Conservation (phyloP, 2,797 vertebrate genomes). For the Threskiornis aethiopicus region DNA sequence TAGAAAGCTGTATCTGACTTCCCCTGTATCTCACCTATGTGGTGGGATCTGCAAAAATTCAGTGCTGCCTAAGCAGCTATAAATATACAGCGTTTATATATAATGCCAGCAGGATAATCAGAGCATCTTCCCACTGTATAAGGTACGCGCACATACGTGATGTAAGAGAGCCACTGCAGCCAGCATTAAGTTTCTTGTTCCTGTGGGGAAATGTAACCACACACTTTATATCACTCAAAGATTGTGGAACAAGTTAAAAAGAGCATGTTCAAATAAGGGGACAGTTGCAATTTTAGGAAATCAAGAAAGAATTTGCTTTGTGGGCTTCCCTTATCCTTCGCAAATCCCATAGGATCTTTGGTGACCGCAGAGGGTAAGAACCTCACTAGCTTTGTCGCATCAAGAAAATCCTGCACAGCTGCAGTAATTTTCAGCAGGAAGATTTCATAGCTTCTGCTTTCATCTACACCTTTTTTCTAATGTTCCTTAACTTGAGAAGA, state of each 20-base stretch:
- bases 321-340: background rate
- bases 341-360: background rate
- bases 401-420: background rate
- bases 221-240: background rate
- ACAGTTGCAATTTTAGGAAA: background rate
- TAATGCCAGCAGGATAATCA: background rate
- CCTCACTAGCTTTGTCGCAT: background rate
- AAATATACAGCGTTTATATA: background rate
- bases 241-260: background rate
- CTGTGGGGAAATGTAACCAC: background rate
- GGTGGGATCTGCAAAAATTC: background rate
- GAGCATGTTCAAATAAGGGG: background rate
- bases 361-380: background rate
- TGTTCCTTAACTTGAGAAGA: background rate
- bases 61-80: background rate
- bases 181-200: background rate
- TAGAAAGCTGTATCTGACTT: background rate
- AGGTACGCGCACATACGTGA: rapidly evolving
- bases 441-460: background rate
- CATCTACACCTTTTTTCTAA: slow-evolving; percentile 1
- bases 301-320: background rate
- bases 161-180: background rate
- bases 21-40: background rate
- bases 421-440: background rate
- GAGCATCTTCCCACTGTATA: background rate